Conservation (phyloP, 2,113 vertebrate species). For the Corythornis cristatus region DNA sequence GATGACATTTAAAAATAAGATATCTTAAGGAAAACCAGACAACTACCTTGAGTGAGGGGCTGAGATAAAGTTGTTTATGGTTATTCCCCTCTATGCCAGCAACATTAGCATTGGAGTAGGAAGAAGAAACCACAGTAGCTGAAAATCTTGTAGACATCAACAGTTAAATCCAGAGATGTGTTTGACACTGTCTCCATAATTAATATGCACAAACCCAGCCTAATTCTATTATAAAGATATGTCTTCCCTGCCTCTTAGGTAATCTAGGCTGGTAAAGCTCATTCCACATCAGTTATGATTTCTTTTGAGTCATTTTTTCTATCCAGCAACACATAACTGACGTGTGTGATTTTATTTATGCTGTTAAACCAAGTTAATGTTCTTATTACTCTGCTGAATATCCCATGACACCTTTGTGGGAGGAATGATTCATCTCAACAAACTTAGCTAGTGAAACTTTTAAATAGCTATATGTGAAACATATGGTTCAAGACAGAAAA, state of each 20-base stretch:
- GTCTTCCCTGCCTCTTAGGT: background rate
- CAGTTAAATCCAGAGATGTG: background rate
- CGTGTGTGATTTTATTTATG: background rate
- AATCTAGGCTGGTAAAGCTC: background rate
- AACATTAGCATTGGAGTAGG: background rate
- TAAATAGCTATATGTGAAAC: conserved; percentile 16
- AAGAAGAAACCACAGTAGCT: background rate
- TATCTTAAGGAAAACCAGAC: background rate
- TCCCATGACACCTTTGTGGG: conserved; percentile 5
- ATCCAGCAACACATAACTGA: background rate
- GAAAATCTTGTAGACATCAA: background rate
- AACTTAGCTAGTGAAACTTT: conserved; percentile 14
- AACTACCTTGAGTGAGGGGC: background rate
- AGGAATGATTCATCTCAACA: conserved; percentile 30
- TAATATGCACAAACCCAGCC: background rate
- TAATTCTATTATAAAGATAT: background rate
- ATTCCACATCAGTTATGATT: background rate
- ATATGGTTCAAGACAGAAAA: background rate
- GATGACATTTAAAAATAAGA: background rate
- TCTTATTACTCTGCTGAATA: background rate
- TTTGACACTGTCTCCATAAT: background rate
- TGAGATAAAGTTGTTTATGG: background rate
- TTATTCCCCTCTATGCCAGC: background rate
- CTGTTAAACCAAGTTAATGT: background rate
- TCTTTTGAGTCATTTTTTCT: background rate